These are phyloP conservation scores for Botia almorhae DNA, from an alignment of 2,797 vertebrate genomes.

Conservation along the genomic window DNA sequence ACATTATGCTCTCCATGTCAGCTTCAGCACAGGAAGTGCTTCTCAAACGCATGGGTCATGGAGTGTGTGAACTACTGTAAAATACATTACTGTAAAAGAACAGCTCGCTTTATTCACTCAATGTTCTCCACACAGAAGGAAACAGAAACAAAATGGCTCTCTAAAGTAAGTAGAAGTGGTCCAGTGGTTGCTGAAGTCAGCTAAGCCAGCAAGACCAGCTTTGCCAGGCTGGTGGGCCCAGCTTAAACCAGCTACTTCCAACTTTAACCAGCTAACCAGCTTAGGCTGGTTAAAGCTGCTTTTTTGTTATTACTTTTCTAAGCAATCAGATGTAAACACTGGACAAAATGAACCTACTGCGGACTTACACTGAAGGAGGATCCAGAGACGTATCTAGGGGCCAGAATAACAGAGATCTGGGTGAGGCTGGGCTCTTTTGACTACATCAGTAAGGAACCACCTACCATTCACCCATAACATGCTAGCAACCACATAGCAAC, in stretches of 20 bases:
- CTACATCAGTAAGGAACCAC: no score
- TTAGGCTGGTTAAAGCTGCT: no score
- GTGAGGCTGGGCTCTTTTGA: background rate
- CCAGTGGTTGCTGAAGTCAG: background rate
- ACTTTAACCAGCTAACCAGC: no score
- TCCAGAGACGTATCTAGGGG: background rate
- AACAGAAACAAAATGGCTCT: background rate
- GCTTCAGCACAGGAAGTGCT: constrained; percentile 21
- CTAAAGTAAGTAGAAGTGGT: background rate
- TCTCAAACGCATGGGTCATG: constrained; percentile 32
- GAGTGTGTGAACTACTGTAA: constrained; percentile 1
- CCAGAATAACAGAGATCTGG: background rate
- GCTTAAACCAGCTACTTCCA: no score
- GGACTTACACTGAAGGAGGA: background rate
- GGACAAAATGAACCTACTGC: no score
- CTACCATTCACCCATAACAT: no score
- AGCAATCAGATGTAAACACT: no score
- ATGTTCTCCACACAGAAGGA: background rate
- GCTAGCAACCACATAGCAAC: background rate
- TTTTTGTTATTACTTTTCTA: no score
- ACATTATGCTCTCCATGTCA: constrained; percentile 31
- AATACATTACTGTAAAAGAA: constrained; percentile 26
- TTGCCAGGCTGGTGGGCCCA: no score
- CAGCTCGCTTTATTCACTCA: background rate
- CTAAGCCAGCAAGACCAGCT: no score